Conservation (phyloP, 2,888 invertebrate species). For the Hypselothyrea guttata region DNA sequence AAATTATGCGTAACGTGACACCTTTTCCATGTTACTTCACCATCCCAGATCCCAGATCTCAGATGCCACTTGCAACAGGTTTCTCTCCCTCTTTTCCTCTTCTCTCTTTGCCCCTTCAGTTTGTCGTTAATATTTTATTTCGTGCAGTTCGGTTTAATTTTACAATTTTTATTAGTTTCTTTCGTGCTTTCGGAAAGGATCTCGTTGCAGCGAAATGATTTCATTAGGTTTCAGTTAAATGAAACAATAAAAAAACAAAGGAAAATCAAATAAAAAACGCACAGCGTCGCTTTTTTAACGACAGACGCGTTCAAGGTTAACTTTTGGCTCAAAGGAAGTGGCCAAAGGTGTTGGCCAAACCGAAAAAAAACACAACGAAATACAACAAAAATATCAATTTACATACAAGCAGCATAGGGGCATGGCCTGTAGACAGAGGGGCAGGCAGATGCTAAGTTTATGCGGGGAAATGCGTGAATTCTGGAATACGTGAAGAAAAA, state of each 20-base stretch:
- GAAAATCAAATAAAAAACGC: conserved; percentile 4
- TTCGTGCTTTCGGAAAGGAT: conserved; percentile 3
- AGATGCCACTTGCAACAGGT: conserved; percentile 44
- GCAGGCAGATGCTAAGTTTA: not conserved
- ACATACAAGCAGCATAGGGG: conserved; percentile 46
- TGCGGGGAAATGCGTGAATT: too few species aligned
- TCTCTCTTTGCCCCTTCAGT: conserved; percentile 3
- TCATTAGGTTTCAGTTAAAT: conserved; percentile 71
- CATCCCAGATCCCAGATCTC: too few species aligned
- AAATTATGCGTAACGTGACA: conserved; percentile 82
- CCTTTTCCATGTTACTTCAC: conserved; percentile 74
- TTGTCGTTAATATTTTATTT: conserved; percentile 71
- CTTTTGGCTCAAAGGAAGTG: conserved; percentile 47
- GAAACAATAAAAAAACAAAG: conserved; percentile 32
- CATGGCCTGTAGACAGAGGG: not conserved
- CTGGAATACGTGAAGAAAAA: too few species aligned
- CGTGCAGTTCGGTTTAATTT: conserved; percentile 49
- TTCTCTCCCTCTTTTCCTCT: conserved; percentile 23
- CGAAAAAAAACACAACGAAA: conserved; percentile 37
- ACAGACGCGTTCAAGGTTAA: conserved; percentile 71
- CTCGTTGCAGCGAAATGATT: conserved; percentile 57
- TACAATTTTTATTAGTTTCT: conserved; percentile 34
- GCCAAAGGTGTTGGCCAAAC: conserved; percentile 61
- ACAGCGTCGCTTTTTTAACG: conserved; percentile 22
- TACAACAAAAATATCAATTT: conserved; percentile 67